phyloP scores from a whole-genome alignment of 30 jellyfish, hydroid and myxozoan species.

The Sanderia malayensis region DNA sequence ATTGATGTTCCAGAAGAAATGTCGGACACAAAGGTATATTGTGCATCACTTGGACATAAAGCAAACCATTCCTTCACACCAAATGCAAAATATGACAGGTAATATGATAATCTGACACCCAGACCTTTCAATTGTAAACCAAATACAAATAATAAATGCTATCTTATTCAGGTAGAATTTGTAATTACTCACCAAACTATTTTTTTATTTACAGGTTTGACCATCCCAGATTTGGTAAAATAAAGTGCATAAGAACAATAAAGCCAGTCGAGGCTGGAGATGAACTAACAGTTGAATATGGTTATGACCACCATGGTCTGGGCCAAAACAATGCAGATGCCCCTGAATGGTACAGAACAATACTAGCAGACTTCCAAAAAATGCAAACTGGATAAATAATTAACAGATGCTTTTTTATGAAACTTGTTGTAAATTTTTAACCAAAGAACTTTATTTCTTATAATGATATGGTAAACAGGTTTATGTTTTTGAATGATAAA shows the following conservation, averaged over 20 bases:
- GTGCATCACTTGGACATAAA: constrained; percentile 88
- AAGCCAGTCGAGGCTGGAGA: constrained; percentile 75
- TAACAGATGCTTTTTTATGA: neutral
- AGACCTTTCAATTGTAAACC: too few species aligned
- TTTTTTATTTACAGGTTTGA: constrained; percentile 39
- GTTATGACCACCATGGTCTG: constrained; percentile 72
- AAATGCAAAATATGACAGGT: constrained; percentile 90
- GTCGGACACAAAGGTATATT: constrained; percentile 29
- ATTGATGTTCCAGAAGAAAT: constrained; percentile 79
- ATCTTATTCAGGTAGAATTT: too few species aligned
- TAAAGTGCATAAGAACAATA: constrained; percentile 87
- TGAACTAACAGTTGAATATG: constrained; percentile 91
- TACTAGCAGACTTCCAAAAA: neutral
- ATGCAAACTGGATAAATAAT: neutral
- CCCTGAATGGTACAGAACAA: constrained; percentile 77
- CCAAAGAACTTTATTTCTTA: too few species aligned
- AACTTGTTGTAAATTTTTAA: neutral
- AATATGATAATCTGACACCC: too few species aligned
- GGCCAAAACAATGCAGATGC: constrained; percentile 74
- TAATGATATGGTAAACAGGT: too few species aligned
- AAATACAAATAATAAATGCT: too few species aligned
- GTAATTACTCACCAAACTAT: too few species aligned
- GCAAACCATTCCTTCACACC: constrained; percentile 92
- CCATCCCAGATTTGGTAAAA: constrained; percentile 95
- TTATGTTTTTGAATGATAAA: too few species aligned